Percentiles rank a stretch among this genome's conserved stretches.
Conservation (phyloP, 2,888 invertebrate genomes). For the Ptychoptera albimana region DNA sequence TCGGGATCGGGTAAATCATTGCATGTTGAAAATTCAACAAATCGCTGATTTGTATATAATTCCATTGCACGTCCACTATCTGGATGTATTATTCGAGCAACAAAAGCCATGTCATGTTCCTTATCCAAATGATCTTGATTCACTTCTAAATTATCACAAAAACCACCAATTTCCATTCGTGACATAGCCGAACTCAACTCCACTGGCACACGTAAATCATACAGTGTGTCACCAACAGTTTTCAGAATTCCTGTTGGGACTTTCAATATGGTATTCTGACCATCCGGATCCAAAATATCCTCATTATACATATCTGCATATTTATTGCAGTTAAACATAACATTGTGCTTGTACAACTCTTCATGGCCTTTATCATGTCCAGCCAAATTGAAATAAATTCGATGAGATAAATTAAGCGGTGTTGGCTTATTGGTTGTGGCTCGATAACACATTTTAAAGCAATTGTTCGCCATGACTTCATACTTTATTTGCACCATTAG, state of each 20-base stretch:
- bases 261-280: no score
- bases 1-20: constrained; percentile 1
- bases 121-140: background rate
- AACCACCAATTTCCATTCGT: background rate
- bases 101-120: background rate
- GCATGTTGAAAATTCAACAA: constrained; percentile 1
- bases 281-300: background rate
- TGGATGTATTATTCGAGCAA: constrained; percentile 4
- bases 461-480: constrained; percentile 1
- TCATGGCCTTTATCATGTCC: constrained; percentile 1
- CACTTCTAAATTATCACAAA: background rate
- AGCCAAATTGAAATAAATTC: constrained; percentile 3
- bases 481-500: background rate
- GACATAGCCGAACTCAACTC: constrained; percentile 1
- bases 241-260: background rate
- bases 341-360: constrained; percentile 4
- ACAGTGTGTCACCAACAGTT: constrained; percentile 2
- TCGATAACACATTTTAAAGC: background rate
- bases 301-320: background rate
- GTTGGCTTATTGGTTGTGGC: constrained; percentile 1
- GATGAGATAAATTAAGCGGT: constrained; percentile 1
- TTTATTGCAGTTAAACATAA: constrained; percentile 3
- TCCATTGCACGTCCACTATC: constrained; percentile 3
- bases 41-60: constrained; percentile 3
- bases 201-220: constrained; percentile 5